phyloP scores from a whole-genome alignment of 2,888 invertebrate species.

The Polia nebulosa region DNA sequence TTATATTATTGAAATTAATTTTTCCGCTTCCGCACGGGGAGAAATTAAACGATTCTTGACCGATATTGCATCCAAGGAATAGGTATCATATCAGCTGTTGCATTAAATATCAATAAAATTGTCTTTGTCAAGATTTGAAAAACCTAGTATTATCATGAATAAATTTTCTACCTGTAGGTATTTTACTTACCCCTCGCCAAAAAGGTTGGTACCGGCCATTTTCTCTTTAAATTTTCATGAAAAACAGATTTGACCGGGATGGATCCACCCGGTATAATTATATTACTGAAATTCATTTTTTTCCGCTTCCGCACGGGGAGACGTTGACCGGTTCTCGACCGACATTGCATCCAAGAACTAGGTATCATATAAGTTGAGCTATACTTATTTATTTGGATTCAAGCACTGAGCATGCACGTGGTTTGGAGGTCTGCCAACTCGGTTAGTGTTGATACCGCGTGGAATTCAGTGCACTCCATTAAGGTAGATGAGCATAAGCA shows the following conservation, averaged over 20 bases:
- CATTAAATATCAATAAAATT: no score
- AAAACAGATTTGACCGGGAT: neutral
- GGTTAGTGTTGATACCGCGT: slow-evolving; percentile 59
- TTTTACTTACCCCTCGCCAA: neutral
- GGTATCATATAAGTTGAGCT: slow-evolving; percentile 35
- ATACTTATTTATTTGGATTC: slow-evolving; percentile 53
- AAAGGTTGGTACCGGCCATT: neutral
- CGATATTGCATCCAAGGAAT: slow-evolving; percentile 21
- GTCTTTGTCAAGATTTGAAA: no score
- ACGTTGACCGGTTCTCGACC: slow-evolving; percentile 1
- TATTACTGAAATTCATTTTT: neutral
- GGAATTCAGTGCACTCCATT: slow-evolving; percentile 61
- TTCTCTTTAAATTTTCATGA: neutral
- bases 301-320: neutral
- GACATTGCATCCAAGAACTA: slow-evolving; percentile 21
- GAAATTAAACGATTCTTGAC: slow-evolving; percentile 1
- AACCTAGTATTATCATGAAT: neutral
- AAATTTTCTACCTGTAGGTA: neutral
- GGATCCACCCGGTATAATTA: neutral
- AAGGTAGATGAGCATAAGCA: slow-evolving; percentile 52
- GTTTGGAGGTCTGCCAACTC: slow-evolving; percentile 58
- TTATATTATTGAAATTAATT: neutral
- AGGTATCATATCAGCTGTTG: slow-evolving; percentile 33
- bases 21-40: neutral
- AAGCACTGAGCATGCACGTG: slow-evolving; percentile 49